These are phyloP conservation scores for Lepilemur ruficaudatus DNA, from an alignment of 2,797 vertebrate genomes.

Conservation along the genomic window DNA sequence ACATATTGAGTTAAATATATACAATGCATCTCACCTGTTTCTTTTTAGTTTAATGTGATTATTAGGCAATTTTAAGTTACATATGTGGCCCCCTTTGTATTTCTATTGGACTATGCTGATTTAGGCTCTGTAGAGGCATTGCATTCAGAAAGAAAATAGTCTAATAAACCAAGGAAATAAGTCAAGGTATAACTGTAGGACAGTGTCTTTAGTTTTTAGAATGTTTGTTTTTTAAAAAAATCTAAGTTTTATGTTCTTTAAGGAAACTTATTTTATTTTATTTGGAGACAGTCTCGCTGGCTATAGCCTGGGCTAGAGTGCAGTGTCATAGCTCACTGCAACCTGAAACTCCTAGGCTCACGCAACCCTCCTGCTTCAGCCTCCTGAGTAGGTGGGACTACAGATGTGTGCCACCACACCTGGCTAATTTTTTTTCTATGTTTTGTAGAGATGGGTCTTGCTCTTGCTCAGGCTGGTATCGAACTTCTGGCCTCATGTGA, in stretches of 20 bases:
- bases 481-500: neutral
- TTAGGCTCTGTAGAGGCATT: neutral
- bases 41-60: neutral
- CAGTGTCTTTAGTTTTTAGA: neutral
- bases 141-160: neutral
- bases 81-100: neutral
- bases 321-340: neutral
- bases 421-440: neutral
- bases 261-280: neutral
- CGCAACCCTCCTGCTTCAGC: neutral
- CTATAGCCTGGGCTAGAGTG: neutral
- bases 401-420: neutral
- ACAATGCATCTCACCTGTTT: neutral
- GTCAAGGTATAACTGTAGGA: neutral
- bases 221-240: neutral
- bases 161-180: neutral
- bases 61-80: neutral
- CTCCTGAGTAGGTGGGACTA: neutral
- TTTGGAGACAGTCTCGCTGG: neutral
- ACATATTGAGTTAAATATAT: neutral
- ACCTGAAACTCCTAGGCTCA: neutral
- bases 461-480: neutral
- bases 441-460: neutral
- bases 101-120: neutral
- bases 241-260: neutral